Conservation (phyloP, 2,113 vertebrate genomes). For the Rhombomys opimus region DNA sequence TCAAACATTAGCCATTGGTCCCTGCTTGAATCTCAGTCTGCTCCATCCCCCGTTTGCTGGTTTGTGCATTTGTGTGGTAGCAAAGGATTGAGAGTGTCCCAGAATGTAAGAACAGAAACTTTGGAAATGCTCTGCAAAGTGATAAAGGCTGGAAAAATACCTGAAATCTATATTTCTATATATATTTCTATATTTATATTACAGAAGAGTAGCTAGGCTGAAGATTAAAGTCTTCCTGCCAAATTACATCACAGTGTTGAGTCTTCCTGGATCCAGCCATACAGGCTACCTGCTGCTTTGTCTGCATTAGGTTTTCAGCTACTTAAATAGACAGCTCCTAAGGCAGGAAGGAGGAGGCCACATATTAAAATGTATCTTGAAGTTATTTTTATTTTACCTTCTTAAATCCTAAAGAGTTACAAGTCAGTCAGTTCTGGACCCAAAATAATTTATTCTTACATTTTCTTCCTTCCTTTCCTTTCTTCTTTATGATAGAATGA, state of each 20-base stretch:
- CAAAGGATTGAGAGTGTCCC: background rate
- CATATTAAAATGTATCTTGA: background rate
- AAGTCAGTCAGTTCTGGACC: background rate
- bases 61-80: background rate
- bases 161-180: no score
- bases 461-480: background rate
- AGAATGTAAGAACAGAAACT: background rate
- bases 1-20: background rate
- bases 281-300: background rate
- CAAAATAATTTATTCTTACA: background rate
- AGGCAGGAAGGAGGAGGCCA: background rate
- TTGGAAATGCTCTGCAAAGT: background rate
- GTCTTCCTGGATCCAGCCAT: background rate
- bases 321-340: constrained; percentile 31
- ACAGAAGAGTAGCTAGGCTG: constrained; percentile 15
- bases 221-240: constrained; percentile 16
- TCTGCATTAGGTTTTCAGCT: background rate
- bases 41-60: background rate
- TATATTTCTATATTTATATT: no score
- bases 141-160: constrained; percentile 40
- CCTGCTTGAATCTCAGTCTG: background rate
- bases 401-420: background rate
- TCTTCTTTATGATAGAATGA: background rate
- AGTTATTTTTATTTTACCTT: constrained; percentile 19
- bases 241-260: background rate